These are phyloP conservation scores for Zeuzera pyrina DNA, from an alignment of 2,888 invertebrate species.

Conservation along the genomic window DNA sequence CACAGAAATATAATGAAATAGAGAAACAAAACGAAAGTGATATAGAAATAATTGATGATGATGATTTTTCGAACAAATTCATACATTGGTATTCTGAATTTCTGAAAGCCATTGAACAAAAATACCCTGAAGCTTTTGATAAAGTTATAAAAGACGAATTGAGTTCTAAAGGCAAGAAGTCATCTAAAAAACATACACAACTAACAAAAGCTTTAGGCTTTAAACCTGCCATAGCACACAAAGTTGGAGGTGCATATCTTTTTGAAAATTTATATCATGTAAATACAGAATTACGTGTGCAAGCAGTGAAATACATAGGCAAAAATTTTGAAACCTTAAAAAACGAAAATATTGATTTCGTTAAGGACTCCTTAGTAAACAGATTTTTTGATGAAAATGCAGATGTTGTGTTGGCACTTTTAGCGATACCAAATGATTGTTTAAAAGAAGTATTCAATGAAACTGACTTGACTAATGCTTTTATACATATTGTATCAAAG, in stretches of 20 bases:
- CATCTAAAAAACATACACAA: conserved; percentile 35
- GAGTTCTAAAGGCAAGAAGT: conserved; percentile 38
- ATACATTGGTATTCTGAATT: conserved; percentile 69
- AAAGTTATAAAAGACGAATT: conserved; percentile 74
- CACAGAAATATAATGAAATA: conserved; percentile 16
- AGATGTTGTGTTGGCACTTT: conserved; percentile 71
- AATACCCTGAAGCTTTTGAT: conserved; percentile 83
- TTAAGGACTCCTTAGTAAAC: conserved; percentile 76
- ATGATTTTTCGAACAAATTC: conserved; percentile 41
- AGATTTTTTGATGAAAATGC: conserved; percentile 79
- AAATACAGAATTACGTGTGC: conserved; percentile 75
- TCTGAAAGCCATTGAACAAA: conserved; percentile 76
- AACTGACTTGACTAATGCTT: conserved; percentile 50
- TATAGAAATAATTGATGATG: conserved; percentile 55
- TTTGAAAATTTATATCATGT: conserved; percentile 83
- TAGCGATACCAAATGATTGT: conserved; percentile 52
- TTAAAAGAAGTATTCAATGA: conserved; percentile 55
- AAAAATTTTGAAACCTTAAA: conserved; percentile 63
- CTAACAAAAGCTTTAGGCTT: conserved; percentile 64
- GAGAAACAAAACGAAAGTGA: conserved; percentile 50
- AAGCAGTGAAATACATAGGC: conserved; percentile 77
- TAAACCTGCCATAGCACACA: conserved; percentile 69
- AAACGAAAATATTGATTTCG: conserved; percentile 70
- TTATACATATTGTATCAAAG: conserved; percentile 68
- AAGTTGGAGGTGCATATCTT: conserved; percentile 65